Conservation (phyloP, 92 coral and sea anemone genomes). For the Diadumene lineata region DNA sequence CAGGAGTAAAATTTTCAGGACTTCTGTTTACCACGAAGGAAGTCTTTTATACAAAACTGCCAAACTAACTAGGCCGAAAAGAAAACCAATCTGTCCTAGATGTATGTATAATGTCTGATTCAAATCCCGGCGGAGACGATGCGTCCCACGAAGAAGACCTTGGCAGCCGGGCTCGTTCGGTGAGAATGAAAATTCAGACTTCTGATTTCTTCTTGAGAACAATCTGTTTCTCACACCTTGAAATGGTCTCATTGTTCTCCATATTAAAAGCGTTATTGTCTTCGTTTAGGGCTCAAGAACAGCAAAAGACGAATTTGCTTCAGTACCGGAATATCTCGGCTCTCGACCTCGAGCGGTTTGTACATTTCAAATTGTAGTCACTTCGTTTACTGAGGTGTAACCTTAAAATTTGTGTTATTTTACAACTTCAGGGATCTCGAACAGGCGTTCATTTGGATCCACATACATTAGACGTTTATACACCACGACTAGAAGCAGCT, state of each 20-base stretch:
- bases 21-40: no score
- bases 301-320: slow-evolving; percentile 21
- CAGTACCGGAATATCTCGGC: neutral
- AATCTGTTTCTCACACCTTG: slow-evolving; percentile 4
- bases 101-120: neutral
- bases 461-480: slow-evolving; percentile 57
- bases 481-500: slow-evolving; percentile 61
- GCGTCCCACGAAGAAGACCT: neutral
- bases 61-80: neutral
- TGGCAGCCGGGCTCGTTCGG: slow-evolving; percentile 15
- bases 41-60: neutral
- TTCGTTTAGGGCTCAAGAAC: slow-evolving; percentile 41
- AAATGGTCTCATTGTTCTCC: neutral
- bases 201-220: neutral
- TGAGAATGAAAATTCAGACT: neutral
- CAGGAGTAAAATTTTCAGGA: no score
- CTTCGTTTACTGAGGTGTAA: neutral
- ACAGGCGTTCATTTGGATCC: slow-evolving; percentile 70
- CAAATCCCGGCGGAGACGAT: neutral
- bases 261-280: neutral
- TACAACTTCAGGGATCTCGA: slow-evolving; percentile 46
- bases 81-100: neutral
- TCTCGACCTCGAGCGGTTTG: slow-evolving; percentile 36
- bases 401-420: neutral
- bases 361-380: neutral